Conservation (phyloP, 2,888 invertebrate genomes). For the Hesperia comma region DNA sequence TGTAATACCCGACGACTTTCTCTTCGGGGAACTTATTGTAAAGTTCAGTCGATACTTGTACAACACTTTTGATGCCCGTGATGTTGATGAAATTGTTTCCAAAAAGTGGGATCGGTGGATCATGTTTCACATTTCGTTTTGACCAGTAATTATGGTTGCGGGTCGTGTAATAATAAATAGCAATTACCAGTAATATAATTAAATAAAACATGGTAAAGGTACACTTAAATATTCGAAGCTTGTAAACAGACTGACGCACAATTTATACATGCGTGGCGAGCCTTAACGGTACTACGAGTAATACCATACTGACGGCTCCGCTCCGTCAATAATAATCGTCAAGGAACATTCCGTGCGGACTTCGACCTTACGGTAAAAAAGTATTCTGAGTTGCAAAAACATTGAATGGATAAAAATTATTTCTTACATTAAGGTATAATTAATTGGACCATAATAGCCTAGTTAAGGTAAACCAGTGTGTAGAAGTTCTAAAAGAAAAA, state of each 20-base stretch:
- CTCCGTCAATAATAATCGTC: neutral
- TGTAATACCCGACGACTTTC: constrained; percentile 65
- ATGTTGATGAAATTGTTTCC: constrained; percentile 56
- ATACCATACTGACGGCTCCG: too few species aligned
- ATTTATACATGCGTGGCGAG: too few species aligned
- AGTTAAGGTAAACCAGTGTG: too few species aligned
- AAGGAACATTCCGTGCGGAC: too few species aligned
- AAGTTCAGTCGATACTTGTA: constrained; percentile 51
- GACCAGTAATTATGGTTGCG: constrained; percentile 54
- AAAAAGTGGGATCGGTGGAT: constrained; percentile 57
- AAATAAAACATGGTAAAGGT: constrained; percentile 9
- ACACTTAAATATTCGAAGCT: neutral
- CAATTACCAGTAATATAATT: constrained; percentile 11
- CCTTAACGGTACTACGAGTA: too few species aligned
- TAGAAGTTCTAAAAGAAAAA: too few species aligned
- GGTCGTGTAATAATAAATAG: constrained; percentile 35
- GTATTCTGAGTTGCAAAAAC: too few species aligned
- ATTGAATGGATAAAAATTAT: too few species aligned
- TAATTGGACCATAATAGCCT: too few species aligned
- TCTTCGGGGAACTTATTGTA: constrained; percentile 64
- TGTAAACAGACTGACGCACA: too few species aligned
- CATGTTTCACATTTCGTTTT: constrained; percentile 58
- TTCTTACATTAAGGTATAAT: too few species aligned
- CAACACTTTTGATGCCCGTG: constrained; percentile 49
- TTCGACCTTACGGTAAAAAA: too few species aligned